Base-by-base conservation (phyloP, 1,140 invertebrate genomes). In the Oreohelix idahoensis region DNA sequence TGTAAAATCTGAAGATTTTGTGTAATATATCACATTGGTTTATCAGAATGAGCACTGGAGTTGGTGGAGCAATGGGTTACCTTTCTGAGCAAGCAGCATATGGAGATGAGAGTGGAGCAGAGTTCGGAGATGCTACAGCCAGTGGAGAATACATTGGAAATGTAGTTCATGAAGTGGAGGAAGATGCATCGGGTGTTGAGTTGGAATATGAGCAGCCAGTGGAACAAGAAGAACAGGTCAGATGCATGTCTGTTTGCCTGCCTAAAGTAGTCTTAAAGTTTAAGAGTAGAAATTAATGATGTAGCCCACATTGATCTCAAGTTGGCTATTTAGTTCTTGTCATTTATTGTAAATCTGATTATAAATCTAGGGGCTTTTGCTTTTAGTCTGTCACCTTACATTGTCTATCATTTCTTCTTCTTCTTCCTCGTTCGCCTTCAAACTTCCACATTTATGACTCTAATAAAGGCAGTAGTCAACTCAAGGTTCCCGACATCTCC, bases 161-260 rank as follows among this genome's bases (percentile, higher is more conserved):
- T 66, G 17, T 11, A 36, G 45, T 5, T 36, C 15, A 79, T 79
- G 77, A 39, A 15, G 29, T 11, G 36, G 1, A 73, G 2, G 36
- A 73, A 20, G 71, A 73, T 45, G 29, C 26, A 35, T 76, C 77
- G 1, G 77, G 77, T 66, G 77, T 79, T 39, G 77, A 79, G 58
- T 45, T 79, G 20, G 77, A 42, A 10, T 79, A 79, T 79, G 77
- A 79, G 15, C 53, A 79, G 45, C 58, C 77, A 38, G 39, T 32
- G 15, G 77, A 79, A 66, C 77, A 79, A 32, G 53, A 79, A 39
- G 77, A 66, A 20, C 77, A 79, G 77, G 77, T 79, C 1, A 66
- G 77, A 32, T 38, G 29, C 45, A 5, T 53, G 1, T 49, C 1
- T 76, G n/a, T 49, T 15, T 11, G 32, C 4, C 4, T 71, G 32